A percentile compares a stretch with the other conserved stretches of the same genome.
phyloP scores from a whole-genome alignment of 2,113 vertebrate genomes.

The Rhynchopsitta pachyrhyncha region DNA sequence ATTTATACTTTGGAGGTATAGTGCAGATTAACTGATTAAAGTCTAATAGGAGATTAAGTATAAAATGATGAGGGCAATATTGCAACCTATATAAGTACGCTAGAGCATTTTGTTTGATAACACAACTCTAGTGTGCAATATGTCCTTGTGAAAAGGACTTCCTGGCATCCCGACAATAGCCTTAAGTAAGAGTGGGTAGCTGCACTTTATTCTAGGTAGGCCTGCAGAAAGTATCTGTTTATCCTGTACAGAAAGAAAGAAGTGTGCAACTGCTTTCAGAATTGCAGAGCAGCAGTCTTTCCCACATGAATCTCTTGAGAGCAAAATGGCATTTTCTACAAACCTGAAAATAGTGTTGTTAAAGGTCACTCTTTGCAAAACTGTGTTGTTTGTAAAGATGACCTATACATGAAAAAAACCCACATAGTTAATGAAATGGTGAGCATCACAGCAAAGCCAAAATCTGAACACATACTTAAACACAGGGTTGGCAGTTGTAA shows the following conservation, averaged over 20 bases:
- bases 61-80: neutral
- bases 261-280: neutral
- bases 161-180: neutral
- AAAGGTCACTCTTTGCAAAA: slow-evolving; percentile 36
- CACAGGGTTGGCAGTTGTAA: neutral
- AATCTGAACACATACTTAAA: neutral
- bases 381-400: neutral
- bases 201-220: neutral
- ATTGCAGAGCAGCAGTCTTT: neutral
- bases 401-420: neutral
- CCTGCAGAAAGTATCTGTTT: neutral
- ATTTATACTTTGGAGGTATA: neutral
- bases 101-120: neutral
- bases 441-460: neutral
- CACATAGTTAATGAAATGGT: neutral
- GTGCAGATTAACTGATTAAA: neutral
- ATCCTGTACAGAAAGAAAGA: neutral
- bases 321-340: slow-evolving; percentile 19
- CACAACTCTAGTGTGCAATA: neutral
- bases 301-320: neutral
- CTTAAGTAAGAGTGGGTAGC: neutral
- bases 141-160: neutral
- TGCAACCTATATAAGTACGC: neutral
- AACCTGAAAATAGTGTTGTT: neutral
- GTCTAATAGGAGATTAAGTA: neutral